A percentile compares a stretch with the other conserved stretches of the same genome.
These are phyloP conservation scores for Tridacna gigas DNA, from an alignment of 2,888 invertebrate genomes.

Conservation along the genomic window DNA sequence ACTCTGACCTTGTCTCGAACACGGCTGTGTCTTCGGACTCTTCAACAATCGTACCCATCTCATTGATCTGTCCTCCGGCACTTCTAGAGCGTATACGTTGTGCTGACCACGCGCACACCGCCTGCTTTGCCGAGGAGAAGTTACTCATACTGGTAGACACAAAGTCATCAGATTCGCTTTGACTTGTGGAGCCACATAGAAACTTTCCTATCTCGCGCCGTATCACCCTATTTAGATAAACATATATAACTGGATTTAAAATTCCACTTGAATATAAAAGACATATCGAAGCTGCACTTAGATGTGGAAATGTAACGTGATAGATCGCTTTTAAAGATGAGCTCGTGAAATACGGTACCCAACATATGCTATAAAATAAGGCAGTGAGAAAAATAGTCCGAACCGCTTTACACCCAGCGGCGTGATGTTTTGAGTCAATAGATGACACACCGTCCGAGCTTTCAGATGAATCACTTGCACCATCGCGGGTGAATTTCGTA, in stretches of 20 bases:
- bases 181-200: constrained; percentile 61
- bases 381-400: constrained; percentile 73
- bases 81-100: constrained; percentile 37
- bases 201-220: constrained; percentile 71
- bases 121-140: constrained; percentile 46
- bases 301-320: constrained; percentile 30
- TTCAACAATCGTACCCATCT: constrained; percentile 70
- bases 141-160: constrained; percentile 67
- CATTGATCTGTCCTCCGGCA: constrained; percentile 44
- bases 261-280: constrained; percentile 69
- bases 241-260: constrained; percentile 75
- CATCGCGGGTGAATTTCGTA: constrained; percentile 1
- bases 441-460: constrained; percentile 39
- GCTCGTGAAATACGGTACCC: constrained; percentile 70
- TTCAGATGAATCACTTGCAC: constrained; percentile 49
- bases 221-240: constrained; percentile 73
- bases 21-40: constrained; percentile 51
- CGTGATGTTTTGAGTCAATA: constrained; percentile 13
- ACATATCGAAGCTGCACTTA: constrained; percentile 67
- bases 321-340: constrained; percentile 42
- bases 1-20: constrained; percentile 18
- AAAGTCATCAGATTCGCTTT: constrained; percentile 66
- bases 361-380: constrained; percentile 68
- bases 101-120: constrained; percentile 27
- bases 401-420: constrained; percentile 73